A percentile compares a stretch with the other conserved stretches of the same genome.
Conservation (phyloP, 2,888 invertebrate genomes). For the Uropetala carovei region DNA sequence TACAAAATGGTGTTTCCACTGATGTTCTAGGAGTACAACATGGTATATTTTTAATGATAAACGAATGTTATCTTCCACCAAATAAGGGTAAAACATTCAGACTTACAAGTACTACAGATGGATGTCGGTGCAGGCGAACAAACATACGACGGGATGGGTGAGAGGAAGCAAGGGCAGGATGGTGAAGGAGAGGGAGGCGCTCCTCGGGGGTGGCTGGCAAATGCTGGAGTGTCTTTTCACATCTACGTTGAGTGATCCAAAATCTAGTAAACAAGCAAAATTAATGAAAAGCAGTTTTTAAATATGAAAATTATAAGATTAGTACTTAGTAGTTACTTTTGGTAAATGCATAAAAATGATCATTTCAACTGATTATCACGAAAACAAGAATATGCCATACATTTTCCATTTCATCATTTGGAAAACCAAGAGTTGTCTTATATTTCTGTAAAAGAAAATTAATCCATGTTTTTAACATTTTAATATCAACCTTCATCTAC, state of each 20-base stretch:
- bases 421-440: no score
- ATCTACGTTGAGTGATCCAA: constrained; percentile 94
- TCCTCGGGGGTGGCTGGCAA: constrained; percentile 92
- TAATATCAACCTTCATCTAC: no score
- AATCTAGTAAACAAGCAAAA: constrained; percentile 77
- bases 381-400: no score
- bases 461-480: no score
- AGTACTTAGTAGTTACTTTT: no score
- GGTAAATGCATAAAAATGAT: not conserved
- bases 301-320: no score
- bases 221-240: constrained; percentile 96
- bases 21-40: no score
- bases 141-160: constrained; percentile 87
- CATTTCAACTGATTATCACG: not conserved
- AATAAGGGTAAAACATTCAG: not conserved
- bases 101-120: constrained; percentile 89
- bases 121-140: constrained; percentile 89
- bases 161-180: constrained; percentile 86
- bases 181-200: constrained; percentile 88
- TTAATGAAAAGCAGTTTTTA: not conserved
- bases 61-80: not conserved
- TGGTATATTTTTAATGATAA: no score
- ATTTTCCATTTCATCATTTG: no score
- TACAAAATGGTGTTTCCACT: no score
- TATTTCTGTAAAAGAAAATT: no score